Evolutionary conservation across 2,113 vertebrate species (phyloP), one percentile per base, ranked within the genome.

Genomic region (Apus apus): DNA sequence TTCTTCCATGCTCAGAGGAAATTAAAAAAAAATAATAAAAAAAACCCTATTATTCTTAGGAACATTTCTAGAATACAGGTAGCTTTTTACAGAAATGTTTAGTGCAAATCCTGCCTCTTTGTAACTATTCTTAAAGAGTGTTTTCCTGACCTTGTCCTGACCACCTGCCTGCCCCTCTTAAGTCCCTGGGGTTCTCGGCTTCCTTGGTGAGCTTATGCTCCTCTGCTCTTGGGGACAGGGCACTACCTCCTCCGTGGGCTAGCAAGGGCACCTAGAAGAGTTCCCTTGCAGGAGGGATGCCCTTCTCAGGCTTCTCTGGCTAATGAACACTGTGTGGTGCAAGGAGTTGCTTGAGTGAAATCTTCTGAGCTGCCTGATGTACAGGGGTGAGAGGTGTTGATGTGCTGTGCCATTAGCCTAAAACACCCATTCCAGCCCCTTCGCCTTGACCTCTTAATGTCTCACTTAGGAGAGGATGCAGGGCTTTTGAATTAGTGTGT

Each of bases 391-490:
- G 81, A 82, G 58, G 91, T 19, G 3, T 65, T 97, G 19, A 4
- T 2, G 58, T 92, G 93, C 80, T 30, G 26, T 54, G 38, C 84
- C 70, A 25, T 94, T 85, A 89, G 93, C 91, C 87, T 96, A 95
- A 95, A 94, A 89, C 48, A 95, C 87, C 95, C 83, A 89, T 76
- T 73, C 89, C 85, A 64, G 87, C 87, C 85, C 94, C 94, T 85
- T 87, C 4, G 2, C 22, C 68, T 64, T 96, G 95, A 96, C 93
- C 94, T 80, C 91, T 90, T 94, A 95, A 89, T 93, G 72, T 65
- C 82, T 94, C 80, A 43, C 56, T 94, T 84, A 84, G 85, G 45
- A 79, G 15, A 79, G 84, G 84, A 60, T 2, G 2, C 11, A 40
- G 65, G 70, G 54, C 27, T 79, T 61, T 21, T 15, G 45, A 87